Conservation (phyloP, 2,888 invertebrate species). For the Drosophila limbata region DNA sequence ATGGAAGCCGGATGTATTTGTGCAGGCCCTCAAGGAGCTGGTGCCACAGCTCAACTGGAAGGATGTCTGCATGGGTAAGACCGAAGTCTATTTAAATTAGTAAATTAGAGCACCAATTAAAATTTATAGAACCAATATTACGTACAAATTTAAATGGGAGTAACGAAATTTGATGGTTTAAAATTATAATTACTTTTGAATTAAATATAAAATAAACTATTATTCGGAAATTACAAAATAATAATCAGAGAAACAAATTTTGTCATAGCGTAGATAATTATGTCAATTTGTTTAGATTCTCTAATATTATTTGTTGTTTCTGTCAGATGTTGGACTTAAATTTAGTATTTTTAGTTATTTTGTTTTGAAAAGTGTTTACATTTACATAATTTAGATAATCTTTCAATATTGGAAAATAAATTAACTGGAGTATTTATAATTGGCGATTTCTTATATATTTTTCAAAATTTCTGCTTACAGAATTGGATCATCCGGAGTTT, state of each 20-base stretch:
- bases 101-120: too few relatives aligned
- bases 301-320: background rate
- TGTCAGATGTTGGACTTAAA: background rate
- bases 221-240: too few relatives aligned
- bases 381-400: slow-evolving; percentile 2
- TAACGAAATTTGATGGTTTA: too few relatives aligned
- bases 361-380: background rate
- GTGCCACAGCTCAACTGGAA: slow-evolving; percentile 95
- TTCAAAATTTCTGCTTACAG: slow-evolving; percentile 46
- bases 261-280: background rate
- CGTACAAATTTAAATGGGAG: background rate
- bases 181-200: too few relatives aligned
- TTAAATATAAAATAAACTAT: too few relatives aligned
- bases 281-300: slow-evolving; percentile 1
- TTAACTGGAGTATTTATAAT: background rate
- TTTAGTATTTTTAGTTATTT: slow-evolving; percentile 1
- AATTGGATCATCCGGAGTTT: slow-evolving; percentile 95
- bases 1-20: slow-evolving; percentile 98
- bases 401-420: background rate
- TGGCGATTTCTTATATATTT: background rate
- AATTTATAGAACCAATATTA: too few relatives aligned
- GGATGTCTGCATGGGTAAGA: slow-evolving; percentile 92
- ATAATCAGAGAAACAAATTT: too few relatives aligned
- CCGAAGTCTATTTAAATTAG: too few relatives aligned
- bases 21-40: slow-evolving; percentile 95